These are phyloP conservation scores for Ursus arctos DNA, from an alignment of 2,113 vertebrate species.

Conservation along the genomic window DNA sequence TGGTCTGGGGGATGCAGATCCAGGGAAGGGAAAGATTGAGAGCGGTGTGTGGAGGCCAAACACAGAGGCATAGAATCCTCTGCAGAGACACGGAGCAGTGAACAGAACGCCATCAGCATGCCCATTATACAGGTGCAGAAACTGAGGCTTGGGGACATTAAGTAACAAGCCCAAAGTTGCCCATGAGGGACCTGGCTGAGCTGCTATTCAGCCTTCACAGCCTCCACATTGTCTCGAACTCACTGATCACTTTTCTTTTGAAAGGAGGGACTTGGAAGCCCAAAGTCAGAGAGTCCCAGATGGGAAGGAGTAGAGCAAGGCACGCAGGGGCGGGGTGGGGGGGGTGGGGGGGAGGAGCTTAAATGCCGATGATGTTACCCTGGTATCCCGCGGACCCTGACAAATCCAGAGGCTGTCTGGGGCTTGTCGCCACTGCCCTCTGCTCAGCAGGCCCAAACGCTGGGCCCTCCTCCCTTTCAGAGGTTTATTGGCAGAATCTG, in stretches of 20 bases:
- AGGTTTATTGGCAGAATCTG: background rate
- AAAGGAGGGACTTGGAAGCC: background rate
- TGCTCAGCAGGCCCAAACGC: background rate
- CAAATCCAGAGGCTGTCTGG: background rate
- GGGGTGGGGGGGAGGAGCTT: no score
- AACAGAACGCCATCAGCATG: background rate
- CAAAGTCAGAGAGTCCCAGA: background rate
- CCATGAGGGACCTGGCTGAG: background rate
- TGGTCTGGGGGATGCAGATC: background rate
- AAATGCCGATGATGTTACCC: no score
- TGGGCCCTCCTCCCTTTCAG: background rate
- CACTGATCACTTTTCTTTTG: background rate
- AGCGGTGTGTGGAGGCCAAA: background rate
- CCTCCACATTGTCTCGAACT: background rate
- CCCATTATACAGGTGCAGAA: background rate
- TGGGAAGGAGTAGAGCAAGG: background rate
- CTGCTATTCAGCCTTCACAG: background rate
- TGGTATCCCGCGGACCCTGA: background rate
- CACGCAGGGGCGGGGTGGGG: fast-evolving
- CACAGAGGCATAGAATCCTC: background rate
- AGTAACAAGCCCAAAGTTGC: background rate
- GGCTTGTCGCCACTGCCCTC: background rate
- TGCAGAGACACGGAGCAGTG: background rate
- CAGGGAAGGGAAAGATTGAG: background rate
- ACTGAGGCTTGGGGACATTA: background rate